Base-by-base conservation (phyloP, 2,797 vertebrate genomes). In the Rhinoraja longicauda region DNA sequence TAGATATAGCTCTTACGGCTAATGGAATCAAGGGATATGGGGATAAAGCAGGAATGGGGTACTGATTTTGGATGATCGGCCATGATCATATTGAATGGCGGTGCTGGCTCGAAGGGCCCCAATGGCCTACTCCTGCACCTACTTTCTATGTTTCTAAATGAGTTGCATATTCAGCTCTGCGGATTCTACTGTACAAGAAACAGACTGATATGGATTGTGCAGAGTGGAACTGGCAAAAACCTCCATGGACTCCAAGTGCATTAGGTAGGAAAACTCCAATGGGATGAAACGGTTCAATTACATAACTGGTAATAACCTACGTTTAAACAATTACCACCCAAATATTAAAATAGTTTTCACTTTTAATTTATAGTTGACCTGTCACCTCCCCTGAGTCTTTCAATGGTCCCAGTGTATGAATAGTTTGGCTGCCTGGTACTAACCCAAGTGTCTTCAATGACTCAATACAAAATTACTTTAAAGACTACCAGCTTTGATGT, bases 311-410 rank as follows among this genome's bases (percentile, higher is more conserved):
- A 92, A 92, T 92, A 92, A 36, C 90, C 67, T 72, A 73, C 67
- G 70, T 92, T 92, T 92, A 92, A 92, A 92, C 90, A 92, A 92
- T 92, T 92, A 92, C 45, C 70, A 75, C 70, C 90, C 75, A 92
- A 92, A 92, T 92, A 92, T 92, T 92, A 92, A 92, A 92, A 92
- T 92, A 92, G 72, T 92, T 75, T 92, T 92, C 90, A 36, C 70
- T 75, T 75, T 92, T 92, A 92, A 92, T 92, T 92, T 75, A 92
- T 92, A 92, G 90, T 75, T 92, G 90, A 92, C 90, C 90, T 92
- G 90, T 26, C 90, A 92, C 67, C 53, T 75, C 90, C 72, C 90
- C n/a, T 75, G 90, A 26, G 90, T 26, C 45, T 75, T 24, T 75
- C 70, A 15, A 70, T 72, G 67, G 90, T 92, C 90, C 90, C 90